Evolutionary conservation across 2,797 vertebrate genomes (phyloP).

Genomic region (Oreortyx pictus): DNA sequence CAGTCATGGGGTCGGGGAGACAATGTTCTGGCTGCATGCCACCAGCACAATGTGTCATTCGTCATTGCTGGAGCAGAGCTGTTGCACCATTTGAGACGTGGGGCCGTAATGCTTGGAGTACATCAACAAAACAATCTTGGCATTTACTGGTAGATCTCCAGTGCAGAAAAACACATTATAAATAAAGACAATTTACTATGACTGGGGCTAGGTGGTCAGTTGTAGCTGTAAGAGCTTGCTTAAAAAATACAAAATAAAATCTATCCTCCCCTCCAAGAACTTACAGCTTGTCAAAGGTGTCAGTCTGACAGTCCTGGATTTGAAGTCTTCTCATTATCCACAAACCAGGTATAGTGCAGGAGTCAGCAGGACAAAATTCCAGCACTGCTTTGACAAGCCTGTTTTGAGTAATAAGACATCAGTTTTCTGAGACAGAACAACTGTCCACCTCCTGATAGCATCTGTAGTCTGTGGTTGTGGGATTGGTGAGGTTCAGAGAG

Average conservation of each 20-base stretch:
- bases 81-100: background rate
- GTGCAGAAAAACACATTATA: background rate
- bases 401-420: conserved; percentile 10
- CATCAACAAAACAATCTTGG: background rate
- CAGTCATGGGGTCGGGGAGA: background rate
- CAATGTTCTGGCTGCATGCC: background rate
- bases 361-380: background rate
- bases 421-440: conserved; percentile 50
- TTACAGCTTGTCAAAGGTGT: conserved; percentile 18
- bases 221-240: background rate
- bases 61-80: background rate
- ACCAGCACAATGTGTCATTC: background rate
- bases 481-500: background rate
- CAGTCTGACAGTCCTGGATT: background rate
- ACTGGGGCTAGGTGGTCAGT: background rate
- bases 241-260: background rate
- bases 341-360: background rate
- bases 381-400: background rate
- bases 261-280: background rate
- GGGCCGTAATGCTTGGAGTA: background rate
- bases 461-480: conserved; percentile 20
- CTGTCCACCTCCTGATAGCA: conserved; percentile 33
- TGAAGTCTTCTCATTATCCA: conserved; percentile 33
- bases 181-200: fast-evolving
- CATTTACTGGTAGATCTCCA: background rate